Percentiles rank a stretch among this genome's conserved stretches.
Conservation (phyloP, 2,113 vertebrate species). For the Pithys albifrons region DNA sequence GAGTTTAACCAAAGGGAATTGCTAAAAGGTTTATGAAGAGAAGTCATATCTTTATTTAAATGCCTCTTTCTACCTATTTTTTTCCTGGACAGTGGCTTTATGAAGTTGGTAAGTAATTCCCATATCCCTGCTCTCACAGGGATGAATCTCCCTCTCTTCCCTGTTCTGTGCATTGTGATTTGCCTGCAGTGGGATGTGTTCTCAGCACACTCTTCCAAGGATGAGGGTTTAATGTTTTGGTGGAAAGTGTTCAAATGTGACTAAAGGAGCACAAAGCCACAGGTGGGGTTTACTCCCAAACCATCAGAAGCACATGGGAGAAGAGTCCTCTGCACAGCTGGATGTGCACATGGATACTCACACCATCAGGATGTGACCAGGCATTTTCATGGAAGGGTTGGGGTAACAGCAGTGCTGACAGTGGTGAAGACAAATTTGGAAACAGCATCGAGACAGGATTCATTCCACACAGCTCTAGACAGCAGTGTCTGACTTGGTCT, state of each 20-base stretch:
- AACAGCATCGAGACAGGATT: neutral
- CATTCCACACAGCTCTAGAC: neutral
- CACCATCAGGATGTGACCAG: neutral
- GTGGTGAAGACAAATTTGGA: neutral
- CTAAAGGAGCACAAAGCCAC: neutral
- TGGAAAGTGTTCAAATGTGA: neutral
- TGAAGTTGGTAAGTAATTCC: neutral
- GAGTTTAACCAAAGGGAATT: neutral
- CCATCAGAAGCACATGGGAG: neutral
- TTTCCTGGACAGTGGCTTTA: neutral
- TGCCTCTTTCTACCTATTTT: neutral
- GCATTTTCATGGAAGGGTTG: neutral
- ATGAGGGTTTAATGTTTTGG: neutral
- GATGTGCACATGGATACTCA: accelerated
- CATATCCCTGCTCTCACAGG: accelerated
- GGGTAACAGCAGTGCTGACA: neutral
- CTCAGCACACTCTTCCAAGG: too few relatives aligned
- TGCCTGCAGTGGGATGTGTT: neutral
- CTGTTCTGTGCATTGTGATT: neutral
- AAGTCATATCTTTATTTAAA: neutral
- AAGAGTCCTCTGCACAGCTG: neutral
- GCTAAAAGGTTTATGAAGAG: neutral
- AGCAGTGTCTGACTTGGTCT: neutral
- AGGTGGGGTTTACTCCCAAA: accelerated
- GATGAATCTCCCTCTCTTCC: neutral